phyloP scores from a whole-genome alignment of 2,797 vertebrate genomes.

The Chaetophractus vellerosus region DNA sequence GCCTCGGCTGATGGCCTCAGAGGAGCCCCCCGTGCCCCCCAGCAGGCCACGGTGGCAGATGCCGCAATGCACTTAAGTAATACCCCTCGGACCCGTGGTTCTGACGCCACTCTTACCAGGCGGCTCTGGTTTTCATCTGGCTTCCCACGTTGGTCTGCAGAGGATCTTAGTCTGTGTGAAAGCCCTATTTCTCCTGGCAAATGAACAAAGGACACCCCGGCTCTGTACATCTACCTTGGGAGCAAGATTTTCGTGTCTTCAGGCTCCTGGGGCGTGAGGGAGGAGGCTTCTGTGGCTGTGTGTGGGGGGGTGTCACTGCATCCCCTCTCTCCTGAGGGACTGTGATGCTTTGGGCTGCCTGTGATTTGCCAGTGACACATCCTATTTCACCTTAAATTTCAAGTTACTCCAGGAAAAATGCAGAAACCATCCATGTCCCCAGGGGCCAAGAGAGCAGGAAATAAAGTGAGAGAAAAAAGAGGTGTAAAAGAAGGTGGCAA shows the following conservation, averaged over 20 bases:
- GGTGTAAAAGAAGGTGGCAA: neutral
- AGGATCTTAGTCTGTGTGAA: neutral
- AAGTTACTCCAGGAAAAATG: neutral
- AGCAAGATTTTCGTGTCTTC: neutral
- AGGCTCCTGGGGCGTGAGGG: neutral
- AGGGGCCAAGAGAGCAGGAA: neutral
- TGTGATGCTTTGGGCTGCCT: neutral
- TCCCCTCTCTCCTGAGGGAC: too few relatives aligned
- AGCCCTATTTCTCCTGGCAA: neutral
- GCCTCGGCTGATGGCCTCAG: neutral
- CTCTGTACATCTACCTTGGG: neutral
- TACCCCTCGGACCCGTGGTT: fast-evolving
- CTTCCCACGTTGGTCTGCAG: neutral
- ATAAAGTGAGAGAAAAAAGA: neutral
- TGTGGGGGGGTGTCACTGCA: neutral
- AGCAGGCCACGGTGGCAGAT: neutral
- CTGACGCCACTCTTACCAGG: neutral
- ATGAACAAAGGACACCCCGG: neutral
- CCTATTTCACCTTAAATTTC: neutral
- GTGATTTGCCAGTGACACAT: neutral
- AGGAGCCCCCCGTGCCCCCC: neutral
- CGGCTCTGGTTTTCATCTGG: neutral
- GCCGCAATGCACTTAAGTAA: neutral
- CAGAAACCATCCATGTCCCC: neutral
- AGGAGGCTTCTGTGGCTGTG: neutral